A percentile compares a stretch with the other conserved stretches of the same genome.
Conservation (phyloP, 2,888 invertebrate genomes). For the Drosophila anomalipes region DNA sequence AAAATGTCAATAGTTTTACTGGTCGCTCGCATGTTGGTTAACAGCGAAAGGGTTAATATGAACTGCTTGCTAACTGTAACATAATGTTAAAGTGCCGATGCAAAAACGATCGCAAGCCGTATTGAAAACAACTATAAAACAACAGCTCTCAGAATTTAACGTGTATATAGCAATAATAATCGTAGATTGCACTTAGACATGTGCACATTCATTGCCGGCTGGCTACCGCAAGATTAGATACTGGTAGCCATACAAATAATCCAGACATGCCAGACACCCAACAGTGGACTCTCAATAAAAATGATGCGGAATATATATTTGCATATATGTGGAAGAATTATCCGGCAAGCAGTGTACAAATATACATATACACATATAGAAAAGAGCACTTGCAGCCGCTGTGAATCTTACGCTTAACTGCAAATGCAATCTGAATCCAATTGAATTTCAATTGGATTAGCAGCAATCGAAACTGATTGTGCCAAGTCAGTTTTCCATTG, state of each 20-base stretch:
- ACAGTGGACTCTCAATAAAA: background rate
- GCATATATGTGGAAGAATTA: background rate
- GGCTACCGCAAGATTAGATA: slow-evolving; percentile 40
- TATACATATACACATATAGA: background rate
- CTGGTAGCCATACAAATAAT: slow-evolving; percentile 6
- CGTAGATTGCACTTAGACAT: slow-evolving; percentile 8
- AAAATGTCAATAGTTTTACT: slow-evolving; percentile 4
- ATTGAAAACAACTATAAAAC: background rate
- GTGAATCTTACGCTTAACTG: slow-evolving; percentile 7
- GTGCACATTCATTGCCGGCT: slow-evolving; percentile 16
- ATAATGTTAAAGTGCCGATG: background rate
- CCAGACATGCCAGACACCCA: background rate
- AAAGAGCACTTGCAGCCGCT: background rate
- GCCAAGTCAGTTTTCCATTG: slow-evolving; percentile 12
- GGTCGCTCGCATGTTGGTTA: background rate
- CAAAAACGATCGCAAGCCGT: background rate
- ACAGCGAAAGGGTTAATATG: background rate
- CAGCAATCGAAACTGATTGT: slow-evolving; percentile 24
- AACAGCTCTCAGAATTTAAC: background rate
- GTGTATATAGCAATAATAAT: background rate
- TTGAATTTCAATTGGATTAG: slow-evolving; percentile 36
- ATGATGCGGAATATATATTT: background rate
- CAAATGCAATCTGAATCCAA: slow-evolving; percentile 12
- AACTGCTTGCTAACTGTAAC: background rate
- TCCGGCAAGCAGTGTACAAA: background rate